Base-by-base conservation (phyloP, 2,888 invertebrate species). In the Pheosia tremula region DNA sequence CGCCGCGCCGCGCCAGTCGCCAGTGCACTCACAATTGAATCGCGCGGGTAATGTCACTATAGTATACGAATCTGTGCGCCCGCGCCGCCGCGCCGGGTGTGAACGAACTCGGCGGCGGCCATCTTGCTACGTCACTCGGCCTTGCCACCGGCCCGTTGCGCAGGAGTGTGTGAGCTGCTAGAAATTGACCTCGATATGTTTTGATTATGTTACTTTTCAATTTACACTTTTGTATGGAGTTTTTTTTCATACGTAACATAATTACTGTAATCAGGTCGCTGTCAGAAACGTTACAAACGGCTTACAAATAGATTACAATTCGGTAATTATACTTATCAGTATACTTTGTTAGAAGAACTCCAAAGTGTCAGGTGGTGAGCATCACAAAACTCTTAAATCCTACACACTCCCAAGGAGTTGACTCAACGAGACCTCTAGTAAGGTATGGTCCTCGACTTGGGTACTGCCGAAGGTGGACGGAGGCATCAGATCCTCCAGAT, bases 91-190 rank as follows among this genome's bases (percentile, higher is more conserved):
- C 24, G 24, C 24, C 58, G 39, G 43, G 54, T 41, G 54, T 55
- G 47, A 60, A 60, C 60, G 60, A 60, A 60, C 60, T 60, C 38
- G 39, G n/a, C 49, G 41, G 45, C 60, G 13, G 60, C 60, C 60
- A 60, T 60, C 11, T 60, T 56, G 60, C 43, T 47, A 49, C 60
- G 60, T 60, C 60, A 59, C 45, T 38, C 56, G 60, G 56, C 60
- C 60, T 60, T 60, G 60, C 60, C 39, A 11, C 38, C 52, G 58
- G 54, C 45, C 45, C 55, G 43, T 13, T 52, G 59, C 55, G 55
- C 59, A 36, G 41, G 52, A 53, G 11, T 53, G 53, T 53, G 36
- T 10, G 37, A 36, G 8, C 10, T 5, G 53, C 10, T 37, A 55
- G 55, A 55, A 55, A 55, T 55, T 55, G 39, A 55, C 55, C 39